A percentile compares a stretch with the other conserved stretches of the same genome.
Evolutionary conservation across 2,888 invertebrate genomes (phyloP).

Genomic region (Sussaba pulchella): DNA sequence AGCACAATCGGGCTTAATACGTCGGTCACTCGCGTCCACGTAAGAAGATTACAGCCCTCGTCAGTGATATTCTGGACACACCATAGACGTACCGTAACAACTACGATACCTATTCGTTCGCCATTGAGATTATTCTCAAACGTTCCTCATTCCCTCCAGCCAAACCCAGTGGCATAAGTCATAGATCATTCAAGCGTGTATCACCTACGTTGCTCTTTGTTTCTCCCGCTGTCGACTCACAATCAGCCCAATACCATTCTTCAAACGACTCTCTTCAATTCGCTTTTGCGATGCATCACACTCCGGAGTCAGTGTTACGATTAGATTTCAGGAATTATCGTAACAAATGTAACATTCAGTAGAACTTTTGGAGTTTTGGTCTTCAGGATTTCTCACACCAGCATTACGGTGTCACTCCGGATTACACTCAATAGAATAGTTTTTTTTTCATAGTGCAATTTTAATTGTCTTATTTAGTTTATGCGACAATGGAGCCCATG

Average conservation of each 20-base stretch:
- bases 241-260: background rate
- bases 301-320: background rate
- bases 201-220: no score
- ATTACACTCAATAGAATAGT: background rate
- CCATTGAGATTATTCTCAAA: background rate
- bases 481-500: background rate
- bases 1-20: background rate
- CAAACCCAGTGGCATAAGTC: conserved; percentile 7
- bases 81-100: background rate
- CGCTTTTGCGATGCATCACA: background rate
- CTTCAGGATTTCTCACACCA: background rate
- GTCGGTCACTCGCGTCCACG: background rate
- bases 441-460: background rate
- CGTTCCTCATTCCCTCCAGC: background rate
- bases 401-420: background rate
- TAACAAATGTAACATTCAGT: background rate
- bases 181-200: conserved; percentile 9
- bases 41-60: background rate
- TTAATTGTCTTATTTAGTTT: conserved; percentile 4
- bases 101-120: background rate
- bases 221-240: background rate
- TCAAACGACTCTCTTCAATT: background rate
- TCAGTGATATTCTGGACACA: background rate
- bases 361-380: no score
- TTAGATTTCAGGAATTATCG: background rate